A percentile compares a stretch with the other conserved stretches of the same genome.
Conservation (phyloP, 1,140 invertebrate species). For the Drosophila pallidifrons region DNA sequence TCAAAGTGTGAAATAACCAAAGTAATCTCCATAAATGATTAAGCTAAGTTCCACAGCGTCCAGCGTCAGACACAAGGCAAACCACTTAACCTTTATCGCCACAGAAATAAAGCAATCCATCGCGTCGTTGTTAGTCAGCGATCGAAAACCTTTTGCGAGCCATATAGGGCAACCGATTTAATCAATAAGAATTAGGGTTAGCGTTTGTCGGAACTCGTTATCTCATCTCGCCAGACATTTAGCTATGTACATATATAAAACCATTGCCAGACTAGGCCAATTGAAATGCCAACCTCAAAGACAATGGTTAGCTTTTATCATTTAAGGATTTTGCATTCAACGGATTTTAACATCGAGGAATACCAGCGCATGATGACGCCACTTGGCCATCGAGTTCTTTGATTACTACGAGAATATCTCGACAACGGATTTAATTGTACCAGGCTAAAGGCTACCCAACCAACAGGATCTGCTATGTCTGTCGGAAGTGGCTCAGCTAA, state of each 20-base stretch:
- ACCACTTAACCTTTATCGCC: not conserved
- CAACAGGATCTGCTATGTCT: constrained; percentile 49
- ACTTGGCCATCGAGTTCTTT: constrained; percentile 45
- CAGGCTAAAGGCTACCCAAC: not conserved
- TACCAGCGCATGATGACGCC: constrained; percentile 42
- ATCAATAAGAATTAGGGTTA: not conserved
- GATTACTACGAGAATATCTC: constrained; percentile 40
- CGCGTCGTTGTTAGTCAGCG: not conserved
- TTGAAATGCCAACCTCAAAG: not conserved
- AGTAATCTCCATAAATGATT: not conserved
- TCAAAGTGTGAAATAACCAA: not conserved
- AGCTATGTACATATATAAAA: constrained; percentile 32
- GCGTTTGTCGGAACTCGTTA: not conserved
- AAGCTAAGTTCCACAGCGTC: not conserved
- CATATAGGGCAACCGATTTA: not conserved
- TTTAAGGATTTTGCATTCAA: not conserved
- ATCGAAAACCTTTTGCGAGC: not conserved
- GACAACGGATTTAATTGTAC: constrained; percentile 15
- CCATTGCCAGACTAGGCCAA: not conserved
- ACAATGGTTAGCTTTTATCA: constrained; percentile 3
- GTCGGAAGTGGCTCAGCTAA: constrained; percentile 36
- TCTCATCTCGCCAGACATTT: not conserved
- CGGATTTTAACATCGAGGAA: not conserved
- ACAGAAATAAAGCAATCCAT: not conserved
- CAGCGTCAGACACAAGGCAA: not conserved